Percentiles rank a stretch among this genome's conserved stretches.
phyloP scores from a whole-genome alignment of 2,113 vertebrate genomes.

The Petroica traversi region DNA sequence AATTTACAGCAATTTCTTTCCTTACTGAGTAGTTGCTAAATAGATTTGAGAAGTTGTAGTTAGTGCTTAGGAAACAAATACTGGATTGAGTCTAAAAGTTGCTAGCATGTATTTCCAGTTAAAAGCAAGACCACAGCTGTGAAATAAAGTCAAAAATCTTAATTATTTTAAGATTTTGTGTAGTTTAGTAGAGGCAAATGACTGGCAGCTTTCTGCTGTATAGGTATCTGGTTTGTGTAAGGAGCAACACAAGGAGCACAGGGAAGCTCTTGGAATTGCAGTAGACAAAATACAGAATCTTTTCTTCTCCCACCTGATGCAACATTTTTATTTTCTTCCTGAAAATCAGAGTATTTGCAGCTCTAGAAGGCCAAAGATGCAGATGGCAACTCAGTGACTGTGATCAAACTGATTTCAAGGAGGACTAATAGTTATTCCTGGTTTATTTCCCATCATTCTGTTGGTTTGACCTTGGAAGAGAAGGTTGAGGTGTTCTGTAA shows the following conservation, averaged over 20 bases:
- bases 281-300: background rate
- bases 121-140: background rate
- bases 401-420: background rate
- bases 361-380: background rate
- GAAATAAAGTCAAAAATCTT: background rate
- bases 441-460: background rate
- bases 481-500: background rate
- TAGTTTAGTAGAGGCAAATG: background rate
- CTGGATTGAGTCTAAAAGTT: background rate
- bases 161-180: background rate
- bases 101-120: background rate
- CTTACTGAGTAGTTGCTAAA: background rate
- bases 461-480: background rate
- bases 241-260: background rate
- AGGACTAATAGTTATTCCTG: background rate
- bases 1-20: background rate
- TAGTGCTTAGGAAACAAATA: background rate
- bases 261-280: background rate
- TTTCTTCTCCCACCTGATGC: background rate
- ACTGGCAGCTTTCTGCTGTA: background rate
- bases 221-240: background rate
- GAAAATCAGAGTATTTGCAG: background rate
- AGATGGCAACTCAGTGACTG: background rate
- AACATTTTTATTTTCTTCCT: background rate
- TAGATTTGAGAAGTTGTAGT: background rate